Evolutionary conservation across 2,888 invertebrate genomes (phyloP).

Genomic region (Drosophila stalkeri): DNA sequence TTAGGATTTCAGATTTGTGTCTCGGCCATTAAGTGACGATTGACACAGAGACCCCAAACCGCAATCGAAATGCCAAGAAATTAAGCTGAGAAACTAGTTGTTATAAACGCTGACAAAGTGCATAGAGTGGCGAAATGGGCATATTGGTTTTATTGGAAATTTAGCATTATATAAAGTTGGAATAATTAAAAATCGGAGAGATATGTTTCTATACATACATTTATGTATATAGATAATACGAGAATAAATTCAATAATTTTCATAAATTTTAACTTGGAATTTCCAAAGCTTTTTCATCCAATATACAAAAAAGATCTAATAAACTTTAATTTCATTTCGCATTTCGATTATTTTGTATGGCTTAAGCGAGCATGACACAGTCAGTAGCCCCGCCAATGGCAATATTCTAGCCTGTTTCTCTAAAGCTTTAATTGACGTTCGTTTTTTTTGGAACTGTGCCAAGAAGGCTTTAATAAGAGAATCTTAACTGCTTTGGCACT

Average conservation of each 20-base stretch:
- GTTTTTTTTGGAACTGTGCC: conserved; percentile 52
- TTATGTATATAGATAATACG: background rate
- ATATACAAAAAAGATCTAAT: background rate
- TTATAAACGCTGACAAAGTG: background rate
- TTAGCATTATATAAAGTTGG: background rate
- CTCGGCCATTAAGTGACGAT: conserved; percentile 41
- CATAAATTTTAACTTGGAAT: too few species aligned
- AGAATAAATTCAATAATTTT: too few species aligned
- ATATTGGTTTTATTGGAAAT: background rate
- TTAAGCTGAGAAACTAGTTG: conserved; percentile 41
- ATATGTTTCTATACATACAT: background rate
- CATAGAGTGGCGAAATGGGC: background rate
- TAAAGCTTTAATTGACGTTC: conserved; percentile 9
- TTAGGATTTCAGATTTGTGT: conserved; percentile 37
- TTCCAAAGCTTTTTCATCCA: background rate
- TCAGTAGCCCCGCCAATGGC: background rate
- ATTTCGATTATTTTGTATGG: background rate
- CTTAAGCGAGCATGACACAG: background rate
- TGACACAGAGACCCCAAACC: conserved; percentile 58
- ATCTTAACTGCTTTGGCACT: conserved; percentile 58
- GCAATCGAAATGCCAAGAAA: conserved; percentile 14
- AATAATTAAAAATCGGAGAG: background rate
- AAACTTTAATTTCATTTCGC: background rate
- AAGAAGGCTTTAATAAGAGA: conserved; percentile 65
- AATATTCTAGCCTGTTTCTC: background rate